Conservation (phyloP, 2,888 invertebrate species). For the Seira sanloemensis region DNA sequence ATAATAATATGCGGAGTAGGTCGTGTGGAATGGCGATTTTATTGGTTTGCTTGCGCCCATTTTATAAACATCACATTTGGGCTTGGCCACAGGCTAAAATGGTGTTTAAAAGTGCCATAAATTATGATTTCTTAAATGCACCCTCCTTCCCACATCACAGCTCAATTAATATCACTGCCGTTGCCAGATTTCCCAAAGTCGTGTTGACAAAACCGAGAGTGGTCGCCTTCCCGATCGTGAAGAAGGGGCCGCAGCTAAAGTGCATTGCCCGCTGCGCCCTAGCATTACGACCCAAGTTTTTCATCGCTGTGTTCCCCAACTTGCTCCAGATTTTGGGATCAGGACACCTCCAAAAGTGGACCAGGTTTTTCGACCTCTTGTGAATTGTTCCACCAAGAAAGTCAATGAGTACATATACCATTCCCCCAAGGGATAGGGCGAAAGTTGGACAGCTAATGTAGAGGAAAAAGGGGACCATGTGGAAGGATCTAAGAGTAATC, state of each 20-base stretch:
- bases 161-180: conserved; percentile 25
- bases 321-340: neutral
- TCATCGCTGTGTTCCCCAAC: neutral
- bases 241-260: conserved; percentile 30
- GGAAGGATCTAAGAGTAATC: conserved; percentile 15
- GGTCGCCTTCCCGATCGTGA: conserved; percentile 6
- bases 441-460: conserved; percentile 36
- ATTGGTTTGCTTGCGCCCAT: too few species aligned
- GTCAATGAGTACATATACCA: conserved; percentile 23
- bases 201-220: conserved; percentile 18
- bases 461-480: conserved; percentile 18
- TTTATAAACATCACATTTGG: too few species aligned
- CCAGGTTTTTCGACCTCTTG: neutral
- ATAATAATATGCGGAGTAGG: too few species aligned
- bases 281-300: neutral
- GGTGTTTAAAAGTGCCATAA: too few species aligned
- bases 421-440: neutral
- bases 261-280: neutral
- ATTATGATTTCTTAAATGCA: too few species aligned
- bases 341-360: conserved; percentile 15
- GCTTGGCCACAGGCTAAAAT: too few species aligned
- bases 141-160: conserved; percentile 9
- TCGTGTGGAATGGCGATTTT: too few species aligned
- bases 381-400: conserved; percentile 25
- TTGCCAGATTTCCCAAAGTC: conserved; percentile 17